Evolutionary conservation across 1,140 invertebrate genomes (phyloP), one percentile per base, ranked within the genome.

Genomic region (Stegodyphus dumicola): DNA sequence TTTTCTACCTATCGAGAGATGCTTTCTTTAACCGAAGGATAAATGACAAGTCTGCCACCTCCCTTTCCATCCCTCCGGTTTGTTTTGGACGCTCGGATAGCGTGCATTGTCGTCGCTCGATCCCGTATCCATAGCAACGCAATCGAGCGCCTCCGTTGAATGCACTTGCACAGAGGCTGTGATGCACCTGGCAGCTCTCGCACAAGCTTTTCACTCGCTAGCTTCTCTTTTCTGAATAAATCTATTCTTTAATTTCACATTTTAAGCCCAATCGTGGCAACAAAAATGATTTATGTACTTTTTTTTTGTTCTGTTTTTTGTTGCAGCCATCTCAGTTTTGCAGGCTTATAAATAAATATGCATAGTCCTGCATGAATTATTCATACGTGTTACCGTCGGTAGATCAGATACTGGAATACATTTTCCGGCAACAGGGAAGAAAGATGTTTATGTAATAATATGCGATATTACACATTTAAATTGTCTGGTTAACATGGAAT

Each of bases 61-160:
- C 70, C 66, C 77, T 13, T 15, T 74, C 71, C 66, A 65, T 60
- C 80, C 71, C 56, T 33, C 54, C n/a, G 48, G 80, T 75, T 83
- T 83, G 80, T 83, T 83, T 83, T 83, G 71, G 75, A 71, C 54
- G n/a, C 51, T 71, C 7, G 67, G 67, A 73, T 70, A 54, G 67
- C 67, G 69, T 80, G 78, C 54, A 60, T 71, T 80, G 78, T 80
- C 80, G 17, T 75, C 73, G 80, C 73, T 83, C 80, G 80, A 83
- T 83, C 80, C 80, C 71, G 80, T 75, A 33, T 11, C 80, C 18
- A 83, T 75, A 56, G 71, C 6, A 74, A 83, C 79, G 13, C 53
- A 74, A 83, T 83, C 71, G 79, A 83, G 79, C 69, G 67, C 77
- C 18, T 78, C 66, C 66, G 53, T 78, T 65, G 69, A 78, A 53